Evolutionary conservation across 2,888 invertebrate species (phyloP).

Genomic region (Anodontia alba): DNA sequence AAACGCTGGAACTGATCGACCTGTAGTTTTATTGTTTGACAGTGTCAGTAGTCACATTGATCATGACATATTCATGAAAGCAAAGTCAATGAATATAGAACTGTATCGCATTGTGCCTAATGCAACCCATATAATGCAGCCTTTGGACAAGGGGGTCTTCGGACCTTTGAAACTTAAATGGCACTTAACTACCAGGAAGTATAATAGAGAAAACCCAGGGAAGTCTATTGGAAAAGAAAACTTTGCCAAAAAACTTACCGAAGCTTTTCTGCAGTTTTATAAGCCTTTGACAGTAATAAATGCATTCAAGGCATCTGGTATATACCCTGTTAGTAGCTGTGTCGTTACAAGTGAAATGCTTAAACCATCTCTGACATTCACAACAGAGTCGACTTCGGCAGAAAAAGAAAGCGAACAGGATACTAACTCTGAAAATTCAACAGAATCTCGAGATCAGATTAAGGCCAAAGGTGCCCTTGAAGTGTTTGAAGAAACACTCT

Average conservation of each 20-base stretch:
- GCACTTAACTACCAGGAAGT: slow-evolving; percentile 22
- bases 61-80: background rate
- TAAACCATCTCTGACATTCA: too few relatives aligned
- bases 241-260: slow-evolving; percentile 48
- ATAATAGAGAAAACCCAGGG: slow-evolving; percentile 27
- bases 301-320: slow-evolving; percentile 51
- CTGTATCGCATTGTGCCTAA: slow-evolving; percentile 49
- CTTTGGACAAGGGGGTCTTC: slow-evolving; percentile 45
- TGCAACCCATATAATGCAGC: slow-evolving; percentile 47
- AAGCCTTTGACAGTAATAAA: slow-evolving; percentile 56
- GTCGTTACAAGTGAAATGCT: background rate
- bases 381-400: background rate
- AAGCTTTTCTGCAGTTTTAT: slow-evolving; percentile 53
- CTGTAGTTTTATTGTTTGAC: slow-evolving; percentile 26
- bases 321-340: slow-evolving; percentile 38
- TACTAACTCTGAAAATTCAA: too few relatives aligned
- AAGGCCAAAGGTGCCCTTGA: slow-evolving; percentile 23
- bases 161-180: slow-evolving; percentile 37
- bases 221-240: slow-evolving; percentile 21
- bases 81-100: slow-evolving; percentile 33
- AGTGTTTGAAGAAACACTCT: slow-evolving; percentile 37
- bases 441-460: background rate
- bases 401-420: too few relatives aligned
- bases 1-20: slow-evolving; percentile 29
- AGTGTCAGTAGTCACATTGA: slow-evolving; percentile 49